phyloP scores from a whole-genome alignment of 2,113 vertebrate genomes.

The Chroicocephalus ridibundus region DNA sequence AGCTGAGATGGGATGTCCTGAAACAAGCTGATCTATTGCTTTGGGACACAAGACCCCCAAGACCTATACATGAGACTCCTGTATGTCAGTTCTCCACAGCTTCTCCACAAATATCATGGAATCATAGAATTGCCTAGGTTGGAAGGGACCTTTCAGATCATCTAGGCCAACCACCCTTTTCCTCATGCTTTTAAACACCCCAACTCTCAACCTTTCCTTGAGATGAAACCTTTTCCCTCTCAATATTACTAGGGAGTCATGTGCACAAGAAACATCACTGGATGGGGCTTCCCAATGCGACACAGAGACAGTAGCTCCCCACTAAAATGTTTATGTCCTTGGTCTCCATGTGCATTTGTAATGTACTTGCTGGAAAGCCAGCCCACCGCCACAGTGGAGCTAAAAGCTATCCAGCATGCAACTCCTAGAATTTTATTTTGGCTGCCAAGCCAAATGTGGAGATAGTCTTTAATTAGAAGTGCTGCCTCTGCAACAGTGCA shows the following conservation, averaged over 20 bases:
- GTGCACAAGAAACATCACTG: background rate
- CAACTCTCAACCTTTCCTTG: rapidly evolving
- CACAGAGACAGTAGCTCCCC: background rate
- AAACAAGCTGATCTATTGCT: background rate
- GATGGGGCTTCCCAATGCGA: background rate
- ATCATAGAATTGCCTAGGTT: no score
- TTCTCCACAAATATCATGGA: background rate
- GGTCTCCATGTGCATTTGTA: background rate
- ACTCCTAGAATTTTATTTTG: constrained; percentile 27
- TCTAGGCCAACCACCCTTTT: background rate
- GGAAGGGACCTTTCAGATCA: no score
- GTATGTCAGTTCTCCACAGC: background rate
- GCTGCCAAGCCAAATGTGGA: constrained; percentile 24
- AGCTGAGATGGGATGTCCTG: background rate
- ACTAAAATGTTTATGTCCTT: background rate
- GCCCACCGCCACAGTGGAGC: background rate
- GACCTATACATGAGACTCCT: background rate
- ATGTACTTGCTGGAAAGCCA: background rate
- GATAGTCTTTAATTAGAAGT: constrained; percentile 27
- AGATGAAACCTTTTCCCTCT: background rate
- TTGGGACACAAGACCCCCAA: background rate
- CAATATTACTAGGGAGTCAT: background rate
- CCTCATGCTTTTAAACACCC: background rate
- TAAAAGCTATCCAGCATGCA: background rate
- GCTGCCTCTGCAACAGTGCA: constrained; percentile 1